Conservation (phyloP, 2,113 vertebrate species). For the Pycnonotus jocosus region DNA sequence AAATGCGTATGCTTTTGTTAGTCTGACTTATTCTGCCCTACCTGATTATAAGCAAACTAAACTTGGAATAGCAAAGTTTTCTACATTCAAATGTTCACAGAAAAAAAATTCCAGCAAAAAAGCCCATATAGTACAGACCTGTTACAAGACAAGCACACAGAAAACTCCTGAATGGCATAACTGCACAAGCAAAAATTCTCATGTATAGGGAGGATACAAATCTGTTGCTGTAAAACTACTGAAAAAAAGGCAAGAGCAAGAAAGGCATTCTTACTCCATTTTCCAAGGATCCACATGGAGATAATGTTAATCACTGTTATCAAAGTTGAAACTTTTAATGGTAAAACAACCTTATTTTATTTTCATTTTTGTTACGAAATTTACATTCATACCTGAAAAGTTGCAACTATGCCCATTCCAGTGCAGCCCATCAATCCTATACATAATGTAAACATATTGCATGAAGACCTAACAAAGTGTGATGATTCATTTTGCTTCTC, state of each 20-base stretch:
- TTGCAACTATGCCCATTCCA: conserved; percentile 89
- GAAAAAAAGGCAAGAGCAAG: not conserved
- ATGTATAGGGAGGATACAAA: not conserved
- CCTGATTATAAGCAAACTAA: not conserved
- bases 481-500: conserved; percentile 75
- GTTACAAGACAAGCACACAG: not conserved
- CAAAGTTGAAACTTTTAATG: not conserved
- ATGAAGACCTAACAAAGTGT: not conserved
- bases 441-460: conserved; percentile 74
- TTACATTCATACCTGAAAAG: conserved; percentile 82
- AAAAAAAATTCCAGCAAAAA: not conserved
- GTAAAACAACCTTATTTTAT: not conserved
- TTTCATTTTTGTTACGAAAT: not conserved
- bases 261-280: not conserved
- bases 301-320: not conserved
- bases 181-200: not conserved
- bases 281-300: not conserved
- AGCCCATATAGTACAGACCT: not conserved
- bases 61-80: not conserved
- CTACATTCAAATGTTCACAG: not conserved
- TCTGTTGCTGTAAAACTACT: not conserved
- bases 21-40: not conserved
- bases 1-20: not conserved
- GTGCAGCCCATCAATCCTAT: conserved; percentile 80
- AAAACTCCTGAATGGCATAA: not conserved